Base-by-base conservation (phyloP, 2,113 vertebrate genomes). In the Engraulis encrasicolus region DNA sequence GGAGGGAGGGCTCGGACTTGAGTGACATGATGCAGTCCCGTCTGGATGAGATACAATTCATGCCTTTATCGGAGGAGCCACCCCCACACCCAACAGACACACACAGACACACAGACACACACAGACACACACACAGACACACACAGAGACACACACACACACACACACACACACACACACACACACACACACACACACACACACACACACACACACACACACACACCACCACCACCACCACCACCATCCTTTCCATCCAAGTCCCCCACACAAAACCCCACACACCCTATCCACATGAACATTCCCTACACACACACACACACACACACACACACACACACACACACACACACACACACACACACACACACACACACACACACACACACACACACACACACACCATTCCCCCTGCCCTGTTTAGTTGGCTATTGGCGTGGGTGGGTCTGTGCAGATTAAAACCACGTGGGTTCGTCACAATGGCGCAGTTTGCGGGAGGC, bases 31-130 rank as follows among this genome's bases (percentile, higher is more conserved):
- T 80, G 31, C 85, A 85, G 86, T 89, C 83, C 87, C 88, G 91
- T 91, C 91, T 93, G 87, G 89, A 80, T 37, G 87, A 94, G 93
- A 94, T 94, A 93, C 80, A 89, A 93, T 94, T 93, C 89, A 92
- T 86, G 89, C 82, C 88, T 88, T 91, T 93, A 88, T 92, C 86
- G 0, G 82, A 84, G 23, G 85, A 88, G 81, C 83, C 81, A 81
- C 14, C 61, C 78, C 81, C 50, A 82, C 79, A 66, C 31, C 71
- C 81, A 37, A 79, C 31, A n/a, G n/a, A n/a, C n/a, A n/a, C n/a
- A n/a, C n/a, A n/a, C n/a, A n/a, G n/a, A n/a, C n/a, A n/a, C n/a
- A n/a, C n/a, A n/a, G n/a, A n/a, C n/a, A n/a, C n/a, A n/a, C n/a
- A n/a, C n/a, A n/a, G n/a, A n/a, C n/a, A n/a, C n/a, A n/a, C n/a